Base-by-base conservation (phyloP, 2,113 vertebrate genomes). In the Todiramphus saurophagus region DNA sequence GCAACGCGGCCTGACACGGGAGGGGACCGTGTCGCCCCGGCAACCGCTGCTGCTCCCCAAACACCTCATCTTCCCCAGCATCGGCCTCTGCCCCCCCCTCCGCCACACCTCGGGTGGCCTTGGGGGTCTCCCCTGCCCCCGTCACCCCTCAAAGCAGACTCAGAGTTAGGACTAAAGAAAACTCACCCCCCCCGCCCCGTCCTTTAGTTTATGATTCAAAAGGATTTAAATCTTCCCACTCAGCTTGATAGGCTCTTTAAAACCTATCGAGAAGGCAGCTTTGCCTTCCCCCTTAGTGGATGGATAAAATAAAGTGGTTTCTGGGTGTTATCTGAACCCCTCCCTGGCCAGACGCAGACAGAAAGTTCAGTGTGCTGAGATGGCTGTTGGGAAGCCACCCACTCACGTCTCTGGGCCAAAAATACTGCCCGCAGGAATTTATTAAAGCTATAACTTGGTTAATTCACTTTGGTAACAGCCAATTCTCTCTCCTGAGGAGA, bases 1-100 rank as follows among this genome's bases (percentile, higher is more conserved):
- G 99, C 99, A 99, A 99, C 99, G 97, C 98, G 97, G 18, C 46
- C 46, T 19, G 46, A 9, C 46, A 98, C 98, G 95, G 98, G 98
- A 99, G 98, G 98, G 98, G 98, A 99, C 98, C 96, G 98, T 96
- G 98, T 99, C 96, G 93, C 98, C 98, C 98, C 73, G 98, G 99
- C 99, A 99, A 99, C 99, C 87, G 98, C 98, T 99, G 99, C 98
- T 99, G 98, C 98, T 99, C 97, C 97, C 98, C 98, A 99, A 99
- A 99, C 99, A 99, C 98, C 99, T 98, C 96, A 97, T 66, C 37
- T 37, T 63, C 59, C 68, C 46, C 67, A 2, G 16, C 73, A 6
- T 6, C 82, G 5, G 53, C 44, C 67, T 28, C 68, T 51, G 20
- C 85, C 23, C 33, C 51, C 12, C 7, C 31, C 58, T 14, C 39